Conservation (phyloP, 2,113 vertebrate species). For the Ceyx cyanopectus region DNA sequence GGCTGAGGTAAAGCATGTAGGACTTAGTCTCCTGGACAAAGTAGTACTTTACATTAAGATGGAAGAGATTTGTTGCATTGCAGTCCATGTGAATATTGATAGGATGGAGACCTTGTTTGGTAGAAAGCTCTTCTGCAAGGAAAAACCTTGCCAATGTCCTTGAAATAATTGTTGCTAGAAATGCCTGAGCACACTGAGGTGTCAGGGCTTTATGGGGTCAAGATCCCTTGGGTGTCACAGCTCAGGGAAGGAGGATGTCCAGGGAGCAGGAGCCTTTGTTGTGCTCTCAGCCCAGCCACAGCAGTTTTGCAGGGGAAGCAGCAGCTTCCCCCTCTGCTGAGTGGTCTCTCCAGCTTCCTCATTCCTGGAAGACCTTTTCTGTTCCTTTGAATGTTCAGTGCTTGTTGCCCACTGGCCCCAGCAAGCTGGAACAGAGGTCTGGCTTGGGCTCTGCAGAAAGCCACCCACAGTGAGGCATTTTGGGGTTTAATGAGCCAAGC, state of each 20-base stretch:
- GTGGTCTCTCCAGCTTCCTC: background rate
- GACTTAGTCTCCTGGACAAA: background rate
- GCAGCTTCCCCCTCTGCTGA: background rate
- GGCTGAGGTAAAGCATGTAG: background rate
- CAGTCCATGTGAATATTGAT: fast-evolving
- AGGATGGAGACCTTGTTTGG: background rate
- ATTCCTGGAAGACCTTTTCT: background rate
- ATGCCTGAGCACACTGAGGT: background rate
- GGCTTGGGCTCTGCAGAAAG: background rate
- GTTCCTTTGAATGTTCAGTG: background rate
- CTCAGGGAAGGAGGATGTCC: background rate
- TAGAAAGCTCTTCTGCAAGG: background rate
- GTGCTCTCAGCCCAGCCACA: fast-evolving
- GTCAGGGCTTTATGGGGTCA: background rate
- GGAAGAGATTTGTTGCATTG: fast-evolving
- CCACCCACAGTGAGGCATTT: fast-evolving
- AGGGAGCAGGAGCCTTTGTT: background rate
- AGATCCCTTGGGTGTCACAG: fast-evolving
- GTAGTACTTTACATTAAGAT: background rate
- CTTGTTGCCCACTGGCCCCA: background rate
- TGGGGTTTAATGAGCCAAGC: background rate
- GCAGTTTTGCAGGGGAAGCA: background rate
- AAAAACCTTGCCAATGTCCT: background rate
- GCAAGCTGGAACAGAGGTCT: background rate
- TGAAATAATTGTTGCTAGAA: background rate